phyloP scores from a whole-genome alignment of 2,888 invertebrate species.

The Hemistola chrysoprasaria region DNA sequence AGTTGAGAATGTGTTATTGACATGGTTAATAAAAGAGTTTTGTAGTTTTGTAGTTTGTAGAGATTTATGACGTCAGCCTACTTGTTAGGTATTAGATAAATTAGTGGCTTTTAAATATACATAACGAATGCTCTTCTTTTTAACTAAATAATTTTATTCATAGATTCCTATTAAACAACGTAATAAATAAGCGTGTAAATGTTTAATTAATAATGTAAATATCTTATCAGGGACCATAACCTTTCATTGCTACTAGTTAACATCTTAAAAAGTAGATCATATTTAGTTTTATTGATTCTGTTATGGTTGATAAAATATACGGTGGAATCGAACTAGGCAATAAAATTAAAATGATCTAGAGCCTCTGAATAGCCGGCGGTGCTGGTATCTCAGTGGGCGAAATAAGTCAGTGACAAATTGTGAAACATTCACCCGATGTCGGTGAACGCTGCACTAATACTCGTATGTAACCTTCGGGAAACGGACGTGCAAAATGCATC shows the following conservation, averaged over 20 bases:
- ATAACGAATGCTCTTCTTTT: too few species aligned
- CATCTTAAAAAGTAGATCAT: too few species aligned
- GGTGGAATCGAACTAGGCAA: slow-evolving; percentile 2
- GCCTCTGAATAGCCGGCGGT: slow-evolving; percentile 7
- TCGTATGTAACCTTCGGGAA: slow-evolving; percentile 46
- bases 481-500: slow-evolving; percentile 48
- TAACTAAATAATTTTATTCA: too few species aligned
- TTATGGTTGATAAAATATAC: too few species aligned
- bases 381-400: slow-evolving; percentile 19
- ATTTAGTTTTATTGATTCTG: too few species aligned
- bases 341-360: slow-evolving; percentile 9
- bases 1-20: slow-evolving; percentile 50
- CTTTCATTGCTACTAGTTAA: too few species aligned
- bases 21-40: slow-evolving; percentile 44
- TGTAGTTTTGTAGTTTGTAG: too few species aligned
- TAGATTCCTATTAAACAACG: too few species aligned
- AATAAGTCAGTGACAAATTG: slow-evolving; percentile 14
- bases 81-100: slow-evolving; percentile 2
- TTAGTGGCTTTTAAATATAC: too few species aligned
- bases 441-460: too few species aligned
- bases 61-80: slow-evolving; percentile 34
- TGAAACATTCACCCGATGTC: slow-evolving; percentile 1
- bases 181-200: slow-evolving; percentile 1
- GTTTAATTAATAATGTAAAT: slow-evolving; percentile 2
- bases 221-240: neutral